These are phyloP conservation scores for Conchocele bisecta DNA, from an alignment of 2,888 invertebrate species.

Conservation along the genomic window DNA sequence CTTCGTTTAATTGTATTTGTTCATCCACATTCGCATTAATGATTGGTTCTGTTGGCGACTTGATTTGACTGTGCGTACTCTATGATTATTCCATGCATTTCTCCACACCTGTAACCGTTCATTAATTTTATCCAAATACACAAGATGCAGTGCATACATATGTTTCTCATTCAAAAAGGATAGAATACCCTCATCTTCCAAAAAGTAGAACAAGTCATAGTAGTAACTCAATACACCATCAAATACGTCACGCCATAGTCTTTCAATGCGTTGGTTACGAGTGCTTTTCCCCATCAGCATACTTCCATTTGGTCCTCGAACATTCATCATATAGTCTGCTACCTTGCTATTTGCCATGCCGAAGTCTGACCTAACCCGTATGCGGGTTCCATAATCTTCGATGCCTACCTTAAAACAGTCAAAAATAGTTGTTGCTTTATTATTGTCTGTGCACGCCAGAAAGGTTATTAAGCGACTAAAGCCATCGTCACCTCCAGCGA, in stretches of 20 bases:
- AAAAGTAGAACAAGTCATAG: constrained; percentile 25
- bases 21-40: too few relatives aligned
- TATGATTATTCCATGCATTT: constrained; percentile 9
- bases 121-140: constrained; percentile 4
- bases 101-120: constrained; percentile 11
- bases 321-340: constrained; percentile 13
- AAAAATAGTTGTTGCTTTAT: constrained; percentile 16
- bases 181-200: constrained; percentile 12
- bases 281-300: constrained; percentile 18
- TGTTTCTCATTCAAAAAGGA: constrained; percentile 13
- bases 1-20: too few relatives aligned
- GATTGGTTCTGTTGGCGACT: background rate
- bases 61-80: constrained; percentile 4
- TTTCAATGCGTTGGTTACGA: constrained; percentile 25
- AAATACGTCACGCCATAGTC: constrained; percentile 30
- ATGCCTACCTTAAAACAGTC: constrained; percentile 8
- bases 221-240: constrained; percentile 24
- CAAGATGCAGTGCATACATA: constrained; percentile 19
- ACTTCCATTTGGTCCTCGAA: constrained; percentile 8
- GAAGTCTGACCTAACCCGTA: constrained; percentile 9
- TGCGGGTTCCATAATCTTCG: background rate
- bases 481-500: constrained; percentile 20
- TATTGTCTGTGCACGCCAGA: constrained; percentile 19
- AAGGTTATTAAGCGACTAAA: constrained; percentile 18
- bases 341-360: constrained; percentile 10